Conservation (phyloP, 2,113 vertebrate species). For the Aegotheles bennettii region DNA sequence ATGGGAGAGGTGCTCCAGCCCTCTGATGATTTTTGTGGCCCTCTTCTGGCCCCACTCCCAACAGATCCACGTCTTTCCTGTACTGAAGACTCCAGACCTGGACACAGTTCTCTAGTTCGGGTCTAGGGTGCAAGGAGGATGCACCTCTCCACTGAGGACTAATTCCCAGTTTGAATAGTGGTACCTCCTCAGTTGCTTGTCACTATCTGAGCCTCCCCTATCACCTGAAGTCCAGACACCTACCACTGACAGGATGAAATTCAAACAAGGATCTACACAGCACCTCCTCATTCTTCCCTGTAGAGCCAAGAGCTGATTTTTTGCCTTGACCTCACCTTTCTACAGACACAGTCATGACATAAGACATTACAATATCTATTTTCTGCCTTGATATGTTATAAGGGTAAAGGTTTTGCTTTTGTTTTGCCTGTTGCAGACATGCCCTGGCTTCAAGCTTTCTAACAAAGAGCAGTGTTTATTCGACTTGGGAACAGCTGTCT, state of each 20-base stretch:
- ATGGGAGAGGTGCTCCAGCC: too few species aligned
- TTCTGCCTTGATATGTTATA: not conserved
- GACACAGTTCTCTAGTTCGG: too few species aligned
- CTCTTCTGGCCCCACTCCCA: too few species aligned
- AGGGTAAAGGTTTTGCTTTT: not conserved
- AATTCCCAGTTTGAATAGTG: not conserved
- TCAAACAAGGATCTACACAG: not conserved
- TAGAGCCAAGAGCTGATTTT: not conserved
- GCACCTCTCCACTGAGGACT: not conserved
- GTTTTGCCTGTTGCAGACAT: not conserved
- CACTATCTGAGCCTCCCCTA: fast-evolving
- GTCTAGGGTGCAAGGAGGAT: not conserved
- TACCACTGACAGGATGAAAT: not conserved
- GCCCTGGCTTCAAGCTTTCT: not conserved
- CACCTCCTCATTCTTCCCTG: not conserved
- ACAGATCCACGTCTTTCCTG: too few species aligned
- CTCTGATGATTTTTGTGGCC: too few species aligned
- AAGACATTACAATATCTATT: not conserved
- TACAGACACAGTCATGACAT: not conserved
- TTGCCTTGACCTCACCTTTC: not conserved
- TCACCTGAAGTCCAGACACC: not conserved
- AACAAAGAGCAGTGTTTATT: not conserved
- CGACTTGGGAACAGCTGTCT: slow-evolving; percentile 7
- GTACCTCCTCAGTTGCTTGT: not conserved
- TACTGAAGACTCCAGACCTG: too few species aligned